phyloP scores from a whole-genome alignment of 2,888 invertebrate genomes.

The Zaprionus bogoriensis region DNA sequence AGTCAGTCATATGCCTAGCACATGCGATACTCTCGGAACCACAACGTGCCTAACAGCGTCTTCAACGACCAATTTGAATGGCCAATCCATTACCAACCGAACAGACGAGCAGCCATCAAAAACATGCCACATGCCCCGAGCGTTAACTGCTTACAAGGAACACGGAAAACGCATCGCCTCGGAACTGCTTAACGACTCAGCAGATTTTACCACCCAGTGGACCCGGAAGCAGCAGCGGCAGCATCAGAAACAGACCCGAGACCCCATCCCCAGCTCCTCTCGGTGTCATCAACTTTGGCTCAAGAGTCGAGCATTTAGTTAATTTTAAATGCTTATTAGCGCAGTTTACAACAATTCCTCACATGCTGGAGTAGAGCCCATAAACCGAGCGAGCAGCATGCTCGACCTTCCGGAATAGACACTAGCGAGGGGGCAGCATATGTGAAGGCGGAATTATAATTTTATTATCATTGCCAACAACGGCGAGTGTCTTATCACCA shows the following conservation, averaged over 20 bases:
- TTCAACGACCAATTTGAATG: conserved; percentile 30
- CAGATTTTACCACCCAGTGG: conserved; percentile 42
- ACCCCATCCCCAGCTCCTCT: conserved; percentile 9
- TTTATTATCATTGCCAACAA: conserved; percentile 81
- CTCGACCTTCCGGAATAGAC: conserved; percentile 27
- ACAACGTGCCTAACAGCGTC: conserved; percentile 3
- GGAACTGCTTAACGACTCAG: conserved; percentile 28
- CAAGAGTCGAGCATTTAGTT: conserved; percentile 69
- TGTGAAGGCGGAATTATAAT: conserved; percentile 79
- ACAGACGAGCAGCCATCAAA: conserved; percentile 13
- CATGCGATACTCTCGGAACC: not conserved
- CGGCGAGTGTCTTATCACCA: conserved; percentile 71
- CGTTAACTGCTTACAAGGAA: conserved; percentile 29
- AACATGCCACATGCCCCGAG: conserved; percentile 34
- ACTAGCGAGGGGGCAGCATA: conserved; percentile 49
- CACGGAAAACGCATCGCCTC: conserved; percentile 67
- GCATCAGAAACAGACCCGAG: conserved; percentile 2
- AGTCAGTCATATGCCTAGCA: not conserved
- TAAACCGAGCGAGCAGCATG: conserved; percentile 4
- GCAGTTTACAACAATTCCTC: conserved; percentile 66
- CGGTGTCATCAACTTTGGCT: conserved; percentile 60
- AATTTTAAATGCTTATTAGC: conserved; percentile 78
- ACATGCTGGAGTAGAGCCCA: conserved; percentile 38
- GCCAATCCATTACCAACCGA: conserved; percentile 39
- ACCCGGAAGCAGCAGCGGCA: not conserved